phyloP scores from a whole-genome alignment of 2,113 vertebrate species.

The Trichechus manatus region DNA sequence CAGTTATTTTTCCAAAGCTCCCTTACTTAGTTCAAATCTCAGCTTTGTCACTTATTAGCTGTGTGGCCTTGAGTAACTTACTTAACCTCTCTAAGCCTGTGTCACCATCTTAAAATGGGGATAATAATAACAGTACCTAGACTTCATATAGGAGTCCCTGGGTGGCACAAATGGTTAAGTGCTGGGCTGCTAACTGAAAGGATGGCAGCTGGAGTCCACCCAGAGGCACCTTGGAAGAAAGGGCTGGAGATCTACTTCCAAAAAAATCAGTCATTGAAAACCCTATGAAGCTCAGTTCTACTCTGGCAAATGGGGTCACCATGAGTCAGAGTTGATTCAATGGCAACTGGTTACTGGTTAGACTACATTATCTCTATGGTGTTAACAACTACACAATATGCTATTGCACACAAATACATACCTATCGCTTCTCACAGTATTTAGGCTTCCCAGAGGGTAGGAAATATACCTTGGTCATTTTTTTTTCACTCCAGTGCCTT shows the following conservation, averaged over 20 bases:
- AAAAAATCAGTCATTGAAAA: not conserved
- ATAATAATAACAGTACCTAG: not conserved
- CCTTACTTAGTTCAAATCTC: not conserved
- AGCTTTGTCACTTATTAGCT: not conserved
- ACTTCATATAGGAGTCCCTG: not conserved
- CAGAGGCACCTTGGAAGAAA: not conserved
- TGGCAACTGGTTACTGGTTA: not conserved
- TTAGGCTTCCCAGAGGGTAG: not conserved
- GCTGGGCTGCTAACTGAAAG: not conserved
- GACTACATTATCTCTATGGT: not conserved
- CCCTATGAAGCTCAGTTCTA: not conserved
- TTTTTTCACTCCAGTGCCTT: not conserved
- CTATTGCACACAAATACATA: rapidly evolving
- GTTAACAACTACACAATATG: not conserved
- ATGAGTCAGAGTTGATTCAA: not conserved
- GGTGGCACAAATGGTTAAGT: not conserved
- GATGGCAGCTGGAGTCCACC: not conserved
- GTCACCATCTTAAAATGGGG: not conserved
- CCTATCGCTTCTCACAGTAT: not conserved
- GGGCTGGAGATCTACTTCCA: not conserved
- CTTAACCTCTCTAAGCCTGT: not conserved
- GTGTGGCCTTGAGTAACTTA: not conserved
- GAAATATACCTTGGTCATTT: not conserved
- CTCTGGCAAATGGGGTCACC: not conserved
- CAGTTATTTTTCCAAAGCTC: not conserved